Evolutionary conservation across 1,140 invertebrate species (phyloP).

Genomic region (Chionoecetes opilio): DNA sequence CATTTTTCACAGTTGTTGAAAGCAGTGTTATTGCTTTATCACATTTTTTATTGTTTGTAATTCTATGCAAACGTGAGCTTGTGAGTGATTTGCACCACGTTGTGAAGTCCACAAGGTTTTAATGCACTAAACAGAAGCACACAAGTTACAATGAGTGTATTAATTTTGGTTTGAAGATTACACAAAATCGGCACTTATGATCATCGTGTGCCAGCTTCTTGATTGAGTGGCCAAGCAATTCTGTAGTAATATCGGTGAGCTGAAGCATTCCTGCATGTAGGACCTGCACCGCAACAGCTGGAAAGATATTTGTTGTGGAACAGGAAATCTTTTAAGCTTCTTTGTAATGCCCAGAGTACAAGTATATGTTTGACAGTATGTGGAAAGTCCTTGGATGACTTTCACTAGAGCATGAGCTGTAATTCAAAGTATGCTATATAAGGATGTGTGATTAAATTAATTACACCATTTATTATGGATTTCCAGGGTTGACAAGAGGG

Average conservation of each 20-base stretch:
- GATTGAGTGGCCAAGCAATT: background rate
- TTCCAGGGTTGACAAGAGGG: too few species aligned
- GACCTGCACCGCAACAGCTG: background rate
- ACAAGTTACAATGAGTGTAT: background rate
- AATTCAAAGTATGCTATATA: too few species aligned
- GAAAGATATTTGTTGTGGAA: background rate
- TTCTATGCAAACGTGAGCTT: background rate
- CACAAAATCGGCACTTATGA: background rate
- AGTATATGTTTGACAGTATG: background rate
- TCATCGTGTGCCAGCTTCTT: background rate
- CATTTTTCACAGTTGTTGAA: too few species aligned
- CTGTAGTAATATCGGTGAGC: background rate
- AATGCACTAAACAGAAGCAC: background rate
- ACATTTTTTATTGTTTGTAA: background rate
- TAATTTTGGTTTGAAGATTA: background rate
- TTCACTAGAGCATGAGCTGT: background rate
- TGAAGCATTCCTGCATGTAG: background rate
- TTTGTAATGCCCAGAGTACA: background rate
- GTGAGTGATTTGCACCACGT: background rate
- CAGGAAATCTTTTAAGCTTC: background rate
- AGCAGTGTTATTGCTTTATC: background rate
- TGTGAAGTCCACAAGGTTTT: background rate
- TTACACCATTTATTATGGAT: too few species aligned
- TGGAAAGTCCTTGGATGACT: background rate
- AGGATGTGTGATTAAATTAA: too few species aligned